These are phyloP conservation scores for Atherinomorus stipes DNA, from an alignment of 2,113 vertebrate genomes.

Conservation along the genomic window DNA sequence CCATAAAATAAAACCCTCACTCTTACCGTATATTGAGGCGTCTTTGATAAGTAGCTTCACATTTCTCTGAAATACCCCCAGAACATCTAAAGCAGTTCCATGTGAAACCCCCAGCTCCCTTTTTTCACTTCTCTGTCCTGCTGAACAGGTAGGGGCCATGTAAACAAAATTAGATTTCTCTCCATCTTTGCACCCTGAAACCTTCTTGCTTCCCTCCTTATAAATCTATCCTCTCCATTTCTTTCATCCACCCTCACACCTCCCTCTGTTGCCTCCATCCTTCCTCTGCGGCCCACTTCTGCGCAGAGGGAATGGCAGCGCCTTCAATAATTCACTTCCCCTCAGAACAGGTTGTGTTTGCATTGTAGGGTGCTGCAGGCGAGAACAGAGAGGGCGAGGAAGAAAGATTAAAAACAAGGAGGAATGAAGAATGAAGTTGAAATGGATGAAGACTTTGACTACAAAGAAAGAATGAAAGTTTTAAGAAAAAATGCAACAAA, in stretches of 20 bases:
- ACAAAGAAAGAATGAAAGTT: constrained; percentile 45
- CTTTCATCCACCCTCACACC: constrained; percentile 52
- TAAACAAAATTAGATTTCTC: constrained; percentile 48
- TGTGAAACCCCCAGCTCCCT: background rate
- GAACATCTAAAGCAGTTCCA: background rate
- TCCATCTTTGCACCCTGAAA: constrained; percentile 33
- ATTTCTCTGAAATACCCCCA: background rate
- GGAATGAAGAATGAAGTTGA: constrained; percentile 71
- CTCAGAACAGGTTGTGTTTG: constrained; percentile 79
- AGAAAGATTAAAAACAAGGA: constrained; percentile 75
- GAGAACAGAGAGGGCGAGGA: constrained; percentile 69
- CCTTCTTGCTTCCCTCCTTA: constrained; percentile 25
- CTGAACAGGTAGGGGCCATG: constrained; percentile 10
- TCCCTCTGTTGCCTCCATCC: constrained; percentile 49
- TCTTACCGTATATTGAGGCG: background rate
- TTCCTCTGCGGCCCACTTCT: constrained; percentile 72
- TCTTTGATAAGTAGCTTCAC: background rate
- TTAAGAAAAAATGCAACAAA: constrained; percentile 24
- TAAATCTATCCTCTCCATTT: constrained; percentile 62
- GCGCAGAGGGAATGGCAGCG: constrained; percentile 64
- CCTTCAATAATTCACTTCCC: constrained; percentile 79
- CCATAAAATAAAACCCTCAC: background rate
- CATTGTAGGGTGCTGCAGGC: constrained; percentile 75
- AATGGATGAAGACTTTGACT: constrained; percentile 71
- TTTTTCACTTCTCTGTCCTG: background rate